A percentile compares a stretch with the other conserved stretches of the same genome.
Evolutionary conservation across 2,797 vertebrate species (phyloP).

Genomic region (Pseudomugil gertrudae): DNA sequence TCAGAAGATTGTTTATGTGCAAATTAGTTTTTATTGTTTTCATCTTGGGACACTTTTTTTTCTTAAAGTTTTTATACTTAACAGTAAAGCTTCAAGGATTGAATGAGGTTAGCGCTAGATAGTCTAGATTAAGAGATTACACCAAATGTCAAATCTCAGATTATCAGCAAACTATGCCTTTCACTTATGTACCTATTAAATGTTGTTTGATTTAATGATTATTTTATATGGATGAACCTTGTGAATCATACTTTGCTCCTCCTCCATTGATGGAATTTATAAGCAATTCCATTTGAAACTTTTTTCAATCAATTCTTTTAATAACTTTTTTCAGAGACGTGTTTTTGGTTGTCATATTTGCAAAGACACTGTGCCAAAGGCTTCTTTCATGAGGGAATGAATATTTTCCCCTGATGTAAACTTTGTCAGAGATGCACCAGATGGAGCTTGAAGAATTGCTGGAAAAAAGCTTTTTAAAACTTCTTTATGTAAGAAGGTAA

Average conservation of each 20-base stretch:
- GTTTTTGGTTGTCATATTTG: background rate
- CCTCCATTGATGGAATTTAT: background rate
- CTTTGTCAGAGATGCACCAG: conserved; percentile 16
- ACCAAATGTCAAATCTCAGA: conserved; percentile 21
- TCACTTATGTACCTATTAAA: conserved; percentile 8
- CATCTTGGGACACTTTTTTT: conserved; percentile 2
- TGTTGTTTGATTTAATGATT: background rate
- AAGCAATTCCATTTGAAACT: background rate
- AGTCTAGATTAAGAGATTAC: conserved; percentile 29
- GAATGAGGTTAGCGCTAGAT: background rate
- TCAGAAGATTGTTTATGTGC: conserved; percentile 1
- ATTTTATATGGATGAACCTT: background rate
- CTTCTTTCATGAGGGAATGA: background rate
- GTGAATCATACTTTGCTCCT: background rate
- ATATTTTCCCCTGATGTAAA: conserved; percentile 18
- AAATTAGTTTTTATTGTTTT: conserved; percentile 1
- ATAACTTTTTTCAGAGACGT: background rate
- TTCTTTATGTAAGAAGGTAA: conserved; percentile 50
- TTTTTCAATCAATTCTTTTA: background rate
- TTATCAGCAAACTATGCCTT: conserved; percentile 29
- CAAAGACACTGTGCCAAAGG: background rate
- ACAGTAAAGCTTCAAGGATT: conserved; percentile 12
- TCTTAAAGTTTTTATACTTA: conserved; percentile 12
- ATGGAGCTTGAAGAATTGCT: conserved; percentile 2
- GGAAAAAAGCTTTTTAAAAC: conserved; percentile 12